Evolutionary conservation across 2,888 invertebrate genomes (phyloP).

Genomic region (Cerceris rybyensis): DNA sequence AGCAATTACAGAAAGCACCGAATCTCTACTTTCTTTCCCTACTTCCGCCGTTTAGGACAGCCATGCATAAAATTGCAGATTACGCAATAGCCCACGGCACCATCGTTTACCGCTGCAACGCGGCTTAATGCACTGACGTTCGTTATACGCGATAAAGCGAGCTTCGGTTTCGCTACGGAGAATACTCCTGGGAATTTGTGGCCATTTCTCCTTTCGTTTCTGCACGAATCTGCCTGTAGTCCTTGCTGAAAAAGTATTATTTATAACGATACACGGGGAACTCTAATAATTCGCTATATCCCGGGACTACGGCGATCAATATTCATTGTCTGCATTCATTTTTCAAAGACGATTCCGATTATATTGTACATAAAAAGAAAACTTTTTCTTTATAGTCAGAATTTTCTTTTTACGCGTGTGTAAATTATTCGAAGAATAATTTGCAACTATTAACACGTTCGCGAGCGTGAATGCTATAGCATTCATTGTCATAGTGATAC

Average conservation of each 20-base stretch:
- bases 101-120: constrained; percentile 63
- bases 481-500: no score
- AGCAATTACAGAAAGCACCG: constrained; percentile 61
- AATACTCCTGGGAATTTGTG: constrained; percentile 58
- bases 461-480: no score
- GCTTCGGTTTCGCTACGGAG: constrained; percentile 53
- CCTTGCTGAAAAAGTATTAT: constrained; percentile 40
- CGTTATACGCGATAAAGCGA: constrained; percentile 65
- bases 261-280: constrained; percentile 20
- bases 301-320: no score
- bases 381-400: no score
- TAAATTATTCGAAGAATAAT: no score
- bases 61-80: constrained; percentile 67
- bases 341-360: not conserved
- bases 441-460: no score
- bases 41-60: constrained; percentile 42
- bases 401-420: no score
- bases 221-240: constrained; percentile 24
- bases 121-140: constrained; percentile 67
- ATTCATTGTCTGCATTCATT: no score
- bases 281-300: no score
- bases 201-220: constrained; percentile 39
- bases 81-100: constrained; percentile 67
- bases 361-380: not conserved
- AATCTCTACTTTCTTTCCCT: constrained; percentile 63